Base-by-base conservation (phyloP, 2,888 invertebrate species). In the Ophion slaviceki region DNA sequence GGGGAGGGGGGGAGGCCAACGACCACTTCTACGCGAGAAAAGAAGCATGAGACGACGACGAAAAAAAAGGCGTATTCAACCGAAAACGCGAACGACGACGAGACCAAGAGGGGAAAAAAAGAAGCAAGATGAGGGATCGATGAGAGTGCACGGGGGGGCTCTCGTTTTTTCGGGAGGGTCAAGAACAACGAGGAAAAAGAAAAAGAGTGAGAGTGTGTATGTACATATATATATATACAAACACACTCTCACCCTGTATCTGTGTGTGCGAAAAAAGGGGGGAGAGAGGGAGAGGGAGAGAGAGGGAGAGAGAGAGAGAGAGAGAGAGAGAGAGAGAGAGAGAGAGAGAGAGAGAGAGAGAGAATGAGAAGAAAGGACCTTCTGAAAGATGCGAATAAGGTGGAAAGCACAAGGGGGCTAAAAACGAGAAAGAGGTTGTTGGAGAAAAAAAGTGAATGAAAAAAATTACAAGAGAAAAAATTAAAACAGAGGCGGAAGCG, bases 41-140 rank as follows among this genome's bases (percentile, higher is more conserved):
- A 79, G 66, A 53, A 53, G 57, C 62, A 28, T 53, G 79, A 84
- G 85, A 86, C 57, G 83, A 70, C 87, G 87, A 88, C 88, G 88
- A 66, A 20, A 62, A 32, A 68, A 76, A 68, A 71, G 79, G 64
- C 77, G 71, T 71, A 62, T 80, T 67, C 85, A 87, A 67, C 78
- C 67, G 85, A 86, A 68, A 72, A 76, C 57, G 36, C 70, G 71
- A 59, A 67, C 67, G 68, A 47, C 67, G 40, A 67, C 80, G 85
- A 76, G 84, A 62, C 84, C 87, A 89, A 89, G 88, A 88, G 66
- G 61, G 75, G 45, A 53, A 10, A 70, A 20, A 74, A 68, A 82
- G 66, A 79, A 76, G 76, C 78, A 72, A 83, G 85, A 74, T 68
- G 72, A 61, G 83, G 20, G 68, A 70, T 66, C 75, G 53, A 67